Evolutionary conservation across 2,797 vertebrate species (phyloP), one percentile per base, ranked within the genome.

Genomic region (Limosa lapponica): DNA sequence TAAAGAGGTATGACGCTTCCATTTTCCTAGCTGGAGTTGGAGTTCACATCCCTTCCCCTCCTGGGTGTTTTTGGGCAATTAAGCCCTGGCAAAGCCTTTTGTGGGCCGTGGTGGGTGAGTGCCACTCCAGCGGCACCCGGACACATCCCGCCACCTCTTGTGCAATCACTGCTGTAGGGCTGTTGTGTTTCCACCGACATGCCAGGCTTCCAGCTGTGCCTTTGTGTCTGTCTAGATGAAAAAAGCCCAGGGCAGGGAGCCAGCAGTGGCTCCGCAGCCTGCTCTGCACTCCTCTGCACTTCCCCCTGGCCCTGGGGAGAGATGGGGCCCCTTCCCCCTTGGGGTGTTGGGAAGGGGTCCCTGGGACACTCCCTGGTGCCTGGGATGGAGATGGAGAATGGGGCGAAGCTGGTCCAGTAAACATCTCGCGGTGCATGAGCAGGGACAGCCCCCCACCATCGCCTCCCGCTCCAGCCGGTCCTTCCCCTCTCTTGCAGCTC

Each of bases 171-270:
- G 78, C 82, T 55, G 30, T 25, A 20, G 73, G 64, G 49, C 39
- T 32, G 57, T n/a, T 1, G 2, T 16, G 25, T 46, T 82, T 70
- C 36, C 66, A 66, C 30, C 0, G 11, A 6, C 0, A 0, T 37
- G 89, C 77, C 81, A 79, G 91, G 43, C 55, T 83, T 84, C 95
- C 86, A 89, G 81, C 84, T 82, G 80, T 75, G 86, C 30, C 66
- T 93, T 94, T 94, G 70, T 84, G 58, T 89, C 11, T 81, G 59
- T 90, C 36, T 44, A 8, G 11, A 37, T 37, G 11, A 57, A 86
- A 69, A 83, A 73, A 86, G 36, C 62, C 41, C 48, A 14, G 49
- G 62, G 85, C 82, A 34, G 28, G 36, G 61, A 89, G 82, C 91
- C 89, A 79, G 87, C 41, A 51, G 87, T 2, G 2, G 69, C 49